Evolutionary conservation across 2,113 vertebrate genomes (phyloP).

Genomic region (Lontra canadensis): DNA sequence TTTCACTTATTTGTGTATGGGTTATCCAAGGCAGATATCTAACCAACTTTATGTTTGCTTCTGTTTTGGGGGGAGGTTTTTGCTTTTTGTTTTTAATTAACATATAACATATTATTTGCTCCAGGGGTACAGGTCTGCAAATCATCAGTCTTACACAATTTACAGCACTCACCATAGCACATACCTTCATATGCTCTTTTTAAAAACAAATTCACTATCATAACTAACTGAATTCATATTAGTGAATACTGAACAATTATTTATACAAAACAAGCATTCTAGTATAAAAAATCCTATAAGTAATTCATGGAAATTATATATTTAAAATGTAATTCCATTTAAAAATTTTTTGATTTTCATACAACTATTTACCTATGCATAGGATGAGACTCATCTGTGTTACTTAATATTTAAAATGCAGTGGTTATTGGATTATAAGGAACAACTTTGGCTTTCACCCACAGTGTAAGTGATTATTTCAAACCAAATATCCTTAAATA

Average conservation of each 20-base stretch:
- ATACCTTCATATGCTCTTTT: background rate
- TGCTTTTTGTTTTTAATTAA: no score
- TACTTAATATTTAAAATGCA: conserved; percentile 63
- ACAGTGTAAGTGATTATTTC: conserved; percentile 49
- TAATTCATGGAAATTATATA: conserved; percentile 18
- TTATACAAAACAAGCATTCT: conserved; percentile 36
- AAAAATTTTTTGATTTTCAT: conserved; percentile 31
- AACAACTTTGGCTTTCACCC: conserved; percentile 42
- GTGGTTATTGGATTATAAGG: conserved; percentile 32
- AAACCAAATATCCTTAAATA: conserved; percentile 63
- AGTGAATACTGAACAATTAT: background rate
- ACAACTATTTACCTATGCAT: conserved; percentile 27
- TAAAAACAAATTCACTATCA: background rate
- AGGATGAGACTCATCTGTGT: conserved; percentile 49
- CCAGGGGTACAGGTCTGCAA: no score
- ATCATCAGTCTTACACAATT: no score
- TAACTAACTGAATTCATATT: background rate
- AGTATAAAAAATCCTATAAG: background rate
- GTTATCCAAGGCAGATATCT: conserved; percentile 37
- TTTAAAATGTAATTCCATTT: conserved; percentile 56
- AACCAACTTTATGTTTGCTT: background rate
- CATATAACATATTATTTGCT: no score
- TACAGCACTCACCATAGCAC: no score
- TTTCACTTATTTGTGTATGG: background rate
- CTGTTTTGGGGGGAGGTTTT: background rate